phyloP scores from a whole-genome alignment of 2,113 vertebrate species.

The Chlorocebus sabaeus region DNA sequence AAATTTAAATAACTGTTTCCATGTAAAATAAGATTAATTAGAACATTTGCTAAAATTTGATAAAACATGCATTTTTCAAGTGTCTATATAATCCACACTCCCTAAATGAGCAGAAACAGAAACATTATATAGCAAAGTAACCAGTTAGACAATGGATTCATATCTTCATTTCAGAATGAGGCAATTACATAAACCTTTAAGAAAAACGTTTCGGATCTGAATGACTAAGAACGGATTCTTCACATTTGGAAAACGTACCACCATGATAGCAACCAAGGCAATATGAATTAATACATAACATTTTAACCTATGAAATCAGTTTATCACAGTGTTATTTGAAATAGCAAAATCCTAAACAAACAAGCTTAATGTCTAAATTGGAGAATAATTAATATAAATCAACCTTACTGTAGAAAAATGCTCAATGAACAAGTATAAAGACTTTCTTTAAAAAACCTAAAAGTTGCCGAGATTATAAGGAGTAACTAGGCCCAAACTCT shows the following conservation, averaged over 20 bases:
- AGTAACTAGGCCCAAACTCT: neutral
- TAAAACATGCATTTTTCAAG: neutral
- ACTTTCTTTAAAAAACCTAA: neutral
- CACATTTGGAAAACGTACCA: neutral
- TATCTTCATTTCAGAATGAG: slow-evolving; percentile 14
- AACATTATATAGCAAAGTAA: slow-evolving; percentile 33
- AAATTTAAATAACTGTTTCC: slow-evolving; percentile 15
- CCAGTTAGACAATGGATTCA: neutral
- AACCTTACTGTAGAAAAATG: neutral
- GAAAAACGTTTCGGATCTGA: neutral
- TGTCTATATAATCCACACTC: neutral
- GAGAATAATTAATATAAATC: neutral
- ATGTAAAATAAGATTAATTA: neutral
- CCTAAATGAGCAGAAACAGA: neutral
- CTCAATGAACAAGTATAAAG: neutral
- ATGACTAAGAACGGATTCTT: neutral
- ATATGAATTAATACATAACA: neutral
- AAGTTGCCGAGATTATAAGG: neutral
- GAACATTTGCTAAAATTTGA: neutral
- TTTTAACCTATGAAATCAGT: slow-evolving; percentile 23
- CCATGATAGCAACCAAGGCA: neutral
- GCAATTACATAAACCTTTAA: neutral
- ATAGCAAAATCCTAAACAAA: neutral
- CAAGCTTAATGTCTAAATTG: neutral
- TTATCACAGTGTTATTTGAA: neutral